Conservation (phyloP, 2,113 vertebrate species). For the Phalacrocorax aristotelis region DNA sequence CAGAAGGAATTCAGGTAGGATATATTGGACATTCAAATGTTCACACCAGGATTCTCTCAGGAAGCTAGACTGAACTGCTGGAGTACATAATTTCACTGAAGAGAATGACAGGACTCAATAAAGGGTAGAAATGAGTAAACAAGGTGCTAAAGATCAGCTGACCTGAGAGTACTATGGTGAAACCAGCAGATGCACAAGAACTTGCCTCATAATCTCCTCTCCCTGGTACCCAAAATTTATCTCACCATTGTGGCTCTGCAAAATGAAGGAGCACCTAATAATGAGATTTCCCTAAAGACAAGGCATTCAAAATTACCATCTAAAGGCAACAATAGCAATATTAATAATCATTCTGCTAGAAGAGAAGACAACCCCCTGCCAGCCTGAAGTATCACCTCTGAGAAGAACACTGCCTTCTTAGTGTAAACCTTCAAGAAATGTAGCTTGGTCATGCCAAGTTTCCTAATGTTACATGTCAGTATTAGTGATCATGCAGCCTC, state of each 20-base stretch:
- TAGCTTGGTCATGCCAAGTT: background rate
- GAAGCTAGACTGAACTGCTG: background rate
- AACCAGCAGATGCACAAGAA: background rate
- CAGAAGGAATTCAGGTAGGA: background rate
- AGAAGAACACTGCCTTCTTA: background rate
- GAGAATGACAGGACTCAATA: background rate
- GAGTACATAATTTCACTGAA: background rate
- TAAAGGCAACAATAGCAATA: background rate
- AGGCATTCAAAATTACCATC: background rate
- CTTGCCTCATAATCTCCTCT: background rate
- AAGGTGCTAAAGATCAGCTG: background rate
- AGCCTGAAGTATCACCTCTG: background rate
- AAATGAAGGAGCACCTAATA: background rate
- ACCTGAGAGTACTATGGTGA: background rate
- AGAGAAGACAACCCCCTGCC: background rate
- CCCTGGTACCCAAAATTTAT: background rate
- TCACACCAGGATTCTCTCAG: background rate
- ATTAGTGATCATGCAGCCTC: background rate
- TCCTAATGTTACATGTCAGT: background rate
- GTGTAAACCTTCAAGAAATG: background rate
- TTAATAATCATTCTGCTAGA: background rate
- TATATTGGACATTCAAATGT: background rate
- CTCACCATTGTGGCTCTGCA: background rate
- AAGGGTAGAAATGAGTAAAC: background rate
- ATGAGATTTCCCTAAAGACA: background rate